Evolutionary conservation across 2,888 invertebrate species (phyloP).

Genomic region (Perizoma flavofasciatum): DNA sequence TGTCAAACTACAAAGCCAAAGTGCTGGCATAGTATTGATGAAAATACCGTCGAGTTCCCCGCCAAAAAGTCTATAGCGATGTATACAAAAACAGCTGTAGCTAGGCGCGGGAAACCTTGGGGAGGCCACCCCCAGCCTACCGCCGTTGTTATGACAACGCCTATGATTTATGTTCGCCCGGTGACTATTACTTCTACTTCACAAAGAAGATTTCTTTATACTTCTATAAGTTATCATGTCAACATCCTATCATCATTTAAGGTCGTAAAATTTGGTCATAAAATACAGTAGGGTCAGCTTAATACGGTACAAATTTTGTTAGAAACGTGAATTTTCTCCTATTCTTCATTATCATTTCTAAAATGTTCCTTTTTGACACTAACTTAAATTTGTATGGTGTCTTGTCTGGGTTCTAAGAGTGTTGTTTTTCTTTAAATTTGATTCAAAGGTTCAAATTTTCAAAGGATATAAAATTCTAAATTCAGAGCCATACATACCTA

Average conservation of each 20-base stretch:
- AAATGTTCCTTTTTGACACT: too few species aligned
- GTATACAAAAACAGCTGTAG: slow-evolving; percentile 66
- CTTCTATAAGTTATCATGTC: slow-evolving; percentile 28
- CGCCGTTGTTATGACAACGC: slow-evolving; percentile 68
- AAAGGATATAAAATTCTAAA: too few species aligned
- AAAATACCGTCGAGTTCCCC: slow-evolving; percentile 54
- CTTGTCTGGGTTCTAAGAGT: too few species aligned
- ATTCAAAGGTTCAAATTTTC: too few species aligned
- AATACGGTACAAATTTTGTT: too few species aligned
- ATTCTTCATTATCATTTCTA: too few species aligned
- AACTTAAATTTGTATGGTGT: too few species aligned
- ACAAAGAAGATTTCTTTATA: slow-evolving; percentile 32
- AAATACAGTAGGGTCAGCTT: not conserved
- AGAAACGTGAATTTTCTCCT: not conserved
- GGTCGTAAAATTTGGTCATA: slow-evolving; percentile 9
- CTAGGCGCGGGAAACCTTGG: slow-evolving; percentile 63
- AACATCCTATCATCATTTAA: slow-evolving; percentile 21
- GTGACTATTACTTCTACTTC: slow-evolving; percentile 54
- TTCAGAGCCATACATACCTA: too few species aligned
- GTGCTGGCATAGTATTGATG: slow-evolving; percentile 52
- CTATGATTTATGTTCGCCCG: slow-evolving; percentile 68
- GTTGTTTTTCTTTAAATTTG: too few species aligned
- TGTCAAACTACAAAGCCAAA: slow-evolving; percentile 34
- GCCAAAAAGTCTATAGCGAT: slow-evolving; percentile 59
- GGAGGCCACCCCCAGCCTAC: slow-evolving; percentile 56